Conservation (phyloP, 2,797 vertebrate species). For the Leptoclinus maculatus region DNA sequence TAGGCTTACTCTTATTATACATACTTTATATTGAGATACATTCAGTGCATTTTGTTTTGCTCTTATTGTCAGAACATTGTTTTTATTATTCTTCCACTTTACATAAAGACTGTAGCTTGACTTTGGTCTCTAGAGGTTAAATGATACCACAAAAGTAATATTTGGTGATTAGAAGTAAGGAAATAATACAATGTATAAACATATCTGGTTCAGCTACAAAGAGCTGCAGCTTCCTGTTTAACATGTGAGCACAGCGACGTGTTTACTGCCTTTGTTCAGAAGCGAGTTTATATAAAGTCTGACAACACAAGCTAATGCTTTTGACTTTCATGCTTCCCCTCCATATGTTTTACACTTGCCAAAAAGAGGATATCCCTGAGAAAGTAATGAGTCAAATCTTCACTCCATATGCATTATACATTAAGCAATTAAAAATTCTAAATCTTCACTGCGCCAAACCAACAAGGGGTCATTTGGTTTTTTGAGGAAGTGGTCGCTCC, state of each 20-base stretch:
- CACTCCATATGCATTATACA: slow-evolving; percentile 61
- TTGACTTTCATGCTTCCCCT: slow-evolving; percentile 29
- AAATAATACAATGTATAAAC: slow-evolving; percentile 9
- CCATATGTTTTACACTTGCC: slow-evolving; percentile 11
- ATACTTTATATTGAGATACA: background rate
- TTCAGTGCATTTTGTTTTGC: background rate
- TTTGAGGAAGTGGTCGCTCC: slow-evolving; percentile 4
- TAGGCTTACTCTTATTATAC: background rate
- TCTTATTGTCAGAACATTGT: background rate
- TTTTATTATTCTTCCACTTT: no score
- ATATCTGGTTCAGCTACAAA: background rate
- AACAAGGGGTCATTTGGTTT: slow-evolving; percentile 37
- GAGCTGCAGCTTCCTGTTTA: slow-evolving; percentile 7
- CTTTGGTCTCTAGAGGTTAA: background rate
- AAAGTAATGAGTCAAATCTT: slow-evolving; percentile 51
- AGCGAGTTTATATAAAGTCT: slow-evolving; percentile 9
- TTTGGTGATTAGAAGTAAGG: slow-evolving; percentile 3
- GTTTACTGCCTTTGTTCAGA: slow-evolving; percentile 44
- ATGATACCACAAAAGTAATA: background rate
- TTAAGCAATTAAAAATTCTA: slow-evolving; percentile 62
- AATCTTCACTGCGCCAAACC: slow-evolving; percentile 55
- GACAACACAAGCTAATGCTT: slow-evolving; percentile 29
- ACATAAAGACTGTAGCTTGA: background rate
- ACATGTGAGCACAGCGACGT: slow-evolving; percentile 28
- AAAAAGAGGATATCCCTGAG: slow-evolving; percentile 38